Evolutionary conservation across 2,113 vertebrate genomes (phyloP).

Genomic region (Tiliqua scincoides): DNA sequence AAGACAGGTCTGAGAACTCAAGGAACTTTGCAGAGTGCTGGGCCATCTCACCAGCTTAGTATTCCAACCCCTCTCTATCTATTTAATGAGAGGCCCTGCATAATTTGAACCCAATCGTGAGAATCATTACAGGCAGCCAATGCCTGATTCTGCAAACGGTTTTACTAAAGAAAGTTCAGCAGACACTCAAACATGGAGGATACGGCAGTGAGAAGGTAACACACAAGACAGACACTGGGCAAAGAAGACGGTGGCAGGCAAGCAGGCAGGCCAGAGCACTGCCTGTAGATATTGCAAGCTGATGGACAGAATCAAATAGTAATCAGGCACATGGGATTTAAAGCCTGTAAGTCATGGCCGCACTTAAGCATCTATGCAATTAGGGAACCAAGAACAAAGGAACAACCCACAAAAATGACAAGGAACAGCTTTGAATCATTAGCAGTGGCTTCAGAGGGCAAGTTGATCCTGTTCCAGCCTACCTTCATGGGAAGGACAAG

Average conservation of each 20-base stretch:
- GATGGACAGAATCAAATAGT: neutral
- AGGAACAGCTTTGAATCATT: too few relatives aligned
- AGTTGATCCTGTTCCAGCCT: too few relatives aligned
- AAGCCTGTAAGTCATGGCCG: neutral
- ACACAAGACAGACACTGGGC: neutral
- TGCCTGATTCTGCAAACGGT: slow-evolving; percentile 58
- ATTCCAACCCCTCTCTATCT: slow-evolving; percentile 58
- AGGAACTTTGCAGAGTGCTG: slow-evolving; percentile 50
- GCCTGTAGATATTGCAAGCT: neutral
- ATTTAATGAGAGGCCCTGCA: slow-evolving; percentile 72
- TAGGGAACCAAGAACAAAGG: slow-evolving; percentile 30
- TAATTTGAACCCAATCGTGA: slow-evolving; percentile 65
- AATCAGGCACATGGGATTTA: neutral
- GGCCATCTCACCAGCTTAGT: slow-evolving; percentile 37
- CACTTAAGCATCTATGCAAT: slow-evolving; percentile 25
- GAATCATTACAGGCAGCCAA: slow-evolving; percentile 66
- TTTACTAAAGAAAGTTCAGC: slow-evolving; percentile 53
- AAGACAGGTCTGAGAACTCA: slow-evolving; percentile 16
- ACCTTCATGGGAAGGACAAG: too few relatives aligned
- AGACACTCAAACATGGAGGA: neutral
- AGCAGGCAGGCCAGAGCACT: neutral
- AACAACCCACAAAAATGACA: slow-evolving; percentile 15
- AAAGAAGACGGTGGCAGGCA: neutral
- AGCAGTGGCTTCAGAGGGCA: too few relatives aligned
- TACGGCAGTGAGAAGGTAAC: rapidly evolving